Evolutionary conservation across 2,797 vertebrate species (phyloP).

Genomic region (Otolemur crassicaudatus): DNA sequence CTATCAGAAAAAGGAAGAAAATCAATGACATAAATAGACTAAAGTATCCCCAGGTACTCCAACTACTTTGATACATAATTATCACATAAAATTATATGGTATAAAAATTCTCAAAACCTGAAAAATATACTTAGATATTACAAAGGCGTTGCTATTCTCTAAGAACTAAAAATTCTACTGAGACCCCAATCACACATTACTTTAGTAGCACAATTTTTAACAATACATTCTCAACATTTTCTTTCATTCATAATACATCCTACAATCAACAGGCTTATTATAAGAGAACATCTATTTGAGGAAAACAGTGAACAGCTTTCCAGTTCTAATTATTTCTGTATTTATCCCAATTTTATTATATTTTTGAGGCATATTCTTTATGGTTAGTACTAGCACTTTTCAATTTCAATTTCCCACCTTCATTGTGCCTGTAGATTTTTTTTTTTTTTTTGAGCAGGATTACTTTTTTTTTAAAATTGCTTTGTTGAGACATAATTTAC

Average conservation of each 20-base stretch:
- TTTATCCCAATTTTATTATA: constrained; percentile 55
- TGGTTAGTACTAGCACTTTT: constrained; percentile 16
- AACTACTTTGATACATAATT: not conserved
- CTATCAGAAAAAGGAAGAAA: constrained; percentile 14
- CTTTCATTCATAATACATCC: constrained; percentile 38
- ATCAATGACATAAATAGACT: not conserved
- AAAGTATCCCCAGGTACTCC: not conserved
- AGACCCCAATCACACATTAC: not conserved
- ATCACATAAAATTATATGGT: not conserved
- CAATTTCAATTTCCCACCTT: constrained; percentile 14
- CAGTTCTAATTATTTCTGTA: constrained; percentile 63
- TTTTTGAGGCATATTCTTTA: constrained; percentile 30
- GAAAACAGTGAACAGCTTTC: constrained; percentile 55
- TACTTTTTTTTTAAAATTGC: not conserved
- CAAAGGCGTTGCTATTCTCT: constrained; percentile 31
- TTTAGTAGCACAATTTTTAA: not conserved
- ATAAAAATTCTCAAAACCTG: not conserved
- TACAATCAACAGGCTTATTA: constrained; percentile 39
- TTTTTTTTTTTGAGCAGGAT: not conserved
- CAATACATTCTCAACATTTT: constrained; percentile 44
- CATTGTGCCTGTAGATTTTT: not conserved
- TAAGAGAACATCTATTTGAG: constrained; percentile 44
- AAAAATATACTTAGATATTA: constrained; percentile 15
- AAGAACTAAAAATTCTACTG: constrained; percentile 50
- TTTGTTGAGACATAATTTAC: not conserved